Evolutionary conservation across 2,888 invertebrate genomes (phyloP).

Genomic region (Anticlea derivata): DNA sequence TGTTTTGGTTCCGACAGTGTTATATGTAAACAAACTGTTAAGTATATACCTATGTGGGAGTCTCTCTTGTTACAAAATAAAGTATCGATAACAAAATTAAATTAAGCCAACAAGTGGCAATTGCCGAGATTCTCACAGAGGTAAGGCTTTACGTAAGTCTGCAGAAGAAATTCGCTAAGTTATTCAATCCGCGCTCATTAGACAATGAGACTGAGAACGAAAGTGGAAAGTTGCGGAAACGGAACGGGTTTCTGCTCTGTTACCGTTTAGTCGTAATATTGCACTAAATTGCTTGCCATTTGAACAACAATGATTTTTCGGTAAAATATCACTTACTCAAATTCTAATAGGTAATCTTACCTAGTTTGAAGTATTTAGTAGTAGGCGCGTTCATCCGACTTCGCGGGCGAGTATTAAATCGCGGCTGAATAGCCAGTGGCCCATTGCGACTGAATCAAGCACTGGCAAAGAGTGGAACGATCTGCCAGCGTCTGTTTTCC

Average conservation of each 20-base stretch:
- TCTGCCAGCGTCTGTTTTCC: too few relatives aligned
- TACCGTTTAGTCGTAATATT: slow-evolving; percentile 47
- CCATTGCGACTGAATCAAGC: too few relatives aligned
- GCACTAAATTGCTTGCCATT: slow-evolving; percentile 29
- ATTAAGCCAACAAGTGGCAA: slow-evolving; percentile 62
- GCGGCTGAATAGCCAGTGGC: too few relatives aligned
- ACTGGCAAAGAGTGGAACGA: too few relatives aligned
- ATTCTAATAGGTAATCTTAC: too few relatives aligned
- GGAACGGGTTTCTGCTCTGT: slow-evolving; percentile 55
- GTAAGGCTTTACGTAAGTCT: slow-evolving; percentile 68
- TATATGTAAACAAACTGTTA: slow-evolving; percentile 21
- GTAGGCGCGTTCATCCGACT: too few relatives aligned
- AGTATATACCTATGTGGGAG: slow-evolving; percentile 47
- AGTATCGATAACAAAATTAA: slow-evolving; percentile 65
- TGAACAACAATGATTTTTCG: background rate
- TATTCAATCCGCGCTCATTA: slow-evolving; percentile 74
- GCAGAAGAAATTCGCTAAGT: slow-evolving; percentile 73
- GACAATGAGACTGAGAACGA: slow-evolving; percentile 79
- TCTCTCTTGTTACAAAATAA: slow-evolving; percentile 65
- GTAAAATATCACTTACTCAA: too few relatives aligned
- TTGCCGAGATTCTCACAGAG: slow-evolving; percentile 73
- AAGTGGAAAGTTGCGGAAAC: slow-evolving; percentile 79
- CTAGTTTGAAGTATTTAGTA: too few relatives aligned
- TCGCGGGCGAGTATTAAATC: too few relatives aligned
- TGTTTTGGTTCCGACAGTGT: slow-evolving; percentile 6